Conservation (phyloP, 2,888 invertebrate genomes). For the Eurois occulta region DNA sequence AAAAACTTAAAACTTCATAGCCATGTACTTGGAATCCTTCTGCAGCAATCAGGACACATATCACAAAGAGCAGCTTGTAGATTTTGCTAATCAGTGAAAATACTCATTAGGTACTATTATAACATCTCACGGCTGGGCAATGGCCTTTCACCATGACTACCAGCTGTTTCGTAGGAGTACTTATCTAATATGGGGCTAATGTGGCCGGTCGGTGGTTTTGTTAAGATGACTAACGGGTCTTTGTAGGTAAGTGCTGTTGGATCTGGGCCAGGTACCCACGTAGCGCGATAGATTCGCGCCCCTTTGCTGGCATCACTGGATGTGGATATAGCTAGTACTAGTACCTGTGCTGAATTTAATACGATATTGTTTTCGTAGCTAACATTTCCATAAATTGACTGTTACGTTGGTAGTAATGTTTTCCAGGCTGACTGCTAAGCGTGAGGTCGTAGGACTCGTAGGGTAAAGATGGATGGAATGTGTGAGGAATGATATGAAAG, state of each 20-base stretch:
- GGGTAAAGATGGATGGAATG: no score
- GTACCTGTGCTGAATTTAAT: background rate
- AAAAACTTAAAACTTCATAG: background rate
- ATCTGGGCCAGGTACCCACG: constrained; percentile 12
- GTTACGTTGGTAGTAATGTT: background rate
- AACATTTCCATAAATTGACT: no score
- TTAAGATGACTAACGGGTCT: background rate
- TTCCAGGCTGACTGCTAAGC: background rate
- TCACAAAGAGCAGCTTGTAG: background rate
- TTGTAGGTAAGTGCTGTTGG: constrained; percentile 17
- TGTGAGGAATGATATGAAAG: no score
- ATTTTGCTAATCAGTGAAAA: background rate
- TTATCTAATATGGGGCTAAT: background rate
- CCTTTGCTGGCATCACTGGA: constrained; percentile 14
- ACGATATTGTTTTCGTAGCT: background rate
- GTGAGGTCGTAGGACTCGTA: no score
- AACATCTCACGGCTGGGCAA: background rate
- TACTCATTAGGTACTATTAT: background rate
- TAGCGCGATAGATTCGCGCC: background rate
- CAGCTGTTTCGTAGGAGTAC: background rate
- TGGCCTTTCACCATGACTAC: background rate
- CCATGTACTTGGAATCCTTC: background rate
- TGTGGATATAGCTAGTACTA: background rate
- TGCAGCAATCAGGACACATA: background rate
- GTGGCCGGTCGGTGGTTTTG: background rate